Conservation (phyloP, 2,113 vertebrate genomes). For the Ginglymostoma cirratum region DNA sequence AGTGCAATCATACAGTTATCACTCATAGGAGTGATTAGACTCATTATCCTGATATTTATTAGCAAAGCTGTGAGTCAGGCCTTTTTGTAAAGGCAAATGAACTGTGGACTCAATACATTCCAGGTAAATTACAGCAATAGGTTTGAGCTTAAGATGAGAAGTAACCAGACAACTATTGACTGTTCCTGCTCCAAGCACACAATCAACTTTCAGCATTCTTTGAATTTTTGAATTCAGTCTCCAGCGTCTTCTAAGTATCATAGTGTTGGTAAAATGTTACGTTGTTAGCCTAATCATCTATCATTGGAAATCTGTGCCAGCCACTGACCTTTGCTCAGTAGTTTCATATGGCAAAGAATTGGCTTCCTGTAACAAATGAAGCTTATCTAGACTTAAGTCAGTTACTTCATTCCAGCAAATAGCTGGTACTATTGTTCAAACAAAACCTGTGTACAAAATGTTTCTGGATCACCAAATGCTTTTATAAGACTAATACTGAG, state of each 20-base stretch:
- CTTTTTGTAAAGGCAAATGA: constrained; percentile 3
- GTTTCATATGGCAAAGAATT: background rate
- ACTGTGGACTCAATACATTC: background rate
- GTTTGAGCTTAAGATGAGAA: background rate
- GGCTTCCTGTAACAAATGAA: background rate
- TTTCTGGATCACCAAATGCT: background rate
- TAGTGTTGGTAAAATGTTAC: background rate
- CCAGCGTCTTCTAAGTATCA: background rate
- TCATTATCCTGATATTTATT: constrained; percentile 29
- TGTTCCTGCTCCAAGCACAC: background rate
- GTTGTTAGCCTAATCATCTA: background rate
- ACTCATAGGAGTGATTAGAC: background rate
- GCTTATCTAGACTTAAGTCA: background rate
- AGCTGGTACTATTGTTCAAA: constrained; percentile 10
- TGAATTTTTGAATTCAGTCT: background rate
- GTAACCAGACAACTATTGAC: background rate
- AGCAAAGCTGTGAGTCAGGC: background rate
- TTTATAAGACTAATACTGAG: background rate
- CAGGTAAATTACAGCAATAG: background rate
- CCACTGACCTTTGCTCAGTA: background rate
- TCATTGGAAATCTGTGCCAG: background rate
- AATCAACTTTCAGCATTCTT: background rate
- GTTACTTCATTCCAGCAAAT: constrained; percentile 9
- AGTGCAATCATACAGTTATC: background rate
- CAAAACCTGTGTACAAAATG: background rate